These are phyloP conservation scores for Coleophora deauratella DNA, from an alignment of 2,888 invertebrate genomes.

Conservation along the genomic window DNA sequence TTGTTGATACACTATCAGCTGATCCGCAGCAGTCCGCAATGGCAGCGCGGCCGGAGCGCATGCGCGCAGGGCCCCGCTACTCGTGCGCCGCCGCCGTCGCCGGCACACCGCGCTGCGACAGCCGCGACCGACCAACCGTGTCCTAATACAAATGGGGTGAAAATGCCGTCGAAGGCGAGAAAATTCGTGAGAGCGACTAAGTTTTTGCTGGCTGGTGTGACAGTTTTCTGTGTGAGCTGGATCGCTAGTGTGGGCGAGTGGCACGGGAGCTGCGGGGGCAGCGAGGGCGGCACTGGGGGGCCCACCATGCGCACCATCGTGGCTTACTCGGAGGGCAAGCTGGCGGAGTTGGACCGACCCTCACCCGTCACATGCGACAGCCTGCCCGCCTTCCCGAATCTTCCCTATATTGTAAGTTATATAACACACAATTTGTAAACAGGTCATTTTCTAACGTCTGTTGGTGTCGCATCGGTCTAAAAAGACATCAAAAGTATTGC, in stretches of 20 bases:
- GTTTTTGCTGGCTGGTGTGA: conserved; percentile 52
- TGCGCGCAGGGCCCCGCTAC: conserved; percentile 44
- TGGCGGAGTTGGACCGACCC: conserved; percentile 65
- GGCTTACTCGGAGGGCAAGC: conserved; percentile 74
- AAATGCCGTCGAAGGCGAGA: conserved; percentile 41
- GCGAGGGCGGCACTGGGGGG: conserved; percentile 31
- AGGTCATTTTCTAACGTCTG: too few species aligned
- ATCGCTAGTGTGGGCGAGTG: conserved; percentile 58
- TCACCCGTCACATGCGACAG: conserved; percentile 56
- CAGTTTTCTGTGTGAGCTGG: conserved; percentile 61
- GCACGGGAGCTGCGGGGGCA: conserved; percentile 40
- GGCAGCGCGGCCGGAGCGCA: conserved; percentile 61
- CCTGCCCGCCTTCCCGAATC: conserved; percentile 45
- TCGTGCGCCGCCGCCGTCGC: conserved; percentile 21
- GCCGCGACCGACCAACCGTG: neutral
- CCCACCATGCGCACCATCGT: conserved; percentile 74
- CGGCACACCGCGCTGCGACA: too few species aligned
- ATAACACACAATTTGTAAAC: too few species aligned
- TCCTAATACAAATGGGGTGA: conserved; percentile 31
- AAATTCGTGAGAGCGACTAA: conserved; percentile 51
- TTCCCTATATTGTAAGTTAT: conserved; percentile 45
- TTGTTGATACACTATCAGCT: conserved; percentile 72
- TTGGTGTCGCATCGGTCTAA: too few species aligned
- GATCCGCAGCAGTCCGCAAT: conserved; percentile 65
- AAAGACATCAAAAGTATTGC: too few species aligned